These are phyloP conservation scores for Manis pentadactyla DNA, from an alignment of 2,797 vertebrate species.

Conservation along the genomic window DNA sequence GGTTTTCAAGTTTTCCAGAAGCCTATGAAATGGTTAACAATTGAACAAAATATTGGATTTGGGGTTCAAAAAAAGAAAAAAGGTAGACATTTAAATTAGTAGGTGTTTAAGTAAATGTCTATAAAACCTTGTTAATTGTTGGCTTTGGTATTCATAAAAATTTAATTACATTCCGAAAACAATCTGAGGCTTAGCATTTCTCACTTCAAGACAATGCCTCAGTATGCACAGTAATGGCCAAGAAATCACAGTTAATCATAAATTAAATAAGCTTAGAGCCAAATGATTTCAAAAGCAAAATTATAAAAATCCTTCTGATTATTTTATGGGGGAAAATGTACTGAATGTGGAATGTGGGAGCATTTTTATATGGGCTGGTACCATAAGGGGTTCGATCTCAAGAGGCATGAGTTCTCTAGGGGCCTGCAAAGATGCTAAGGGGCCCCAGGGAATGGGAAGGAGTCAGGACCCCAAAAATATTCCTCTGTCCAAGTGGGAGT, in stretches of 20 bases:
- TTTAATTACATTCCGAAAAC: slow-evolving; percentile 59
- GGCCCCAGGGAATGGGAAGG: neutral
- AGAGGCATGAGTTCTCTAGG: neutral
- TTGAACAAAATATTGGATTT: neutral
- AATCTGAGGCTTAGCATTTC: slow-evolving; percentile 53
- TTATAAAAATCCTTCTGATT: slow-evolving; percentile 24
- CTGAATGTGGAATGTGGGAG: neutral
- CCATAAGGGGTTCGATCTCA: neutral
- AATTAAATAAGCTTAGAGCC: slow-evolving; percentile 38
- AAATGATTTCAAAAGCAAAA: slow-evolving; percentile 48
- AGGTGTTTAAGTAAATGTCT: slow-evolving; percentile 28
- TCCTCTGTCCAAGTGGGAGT: neutral
- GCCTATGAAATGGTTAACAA: neutral
- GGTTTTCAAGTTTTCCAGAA: neutral
- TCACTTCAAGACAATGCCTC: slow-evolving; percentile 54
- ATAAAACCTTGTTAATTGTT: slow-evolving; percentile 57
- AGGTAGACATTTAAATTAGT: slow-evolving; percentile 19
- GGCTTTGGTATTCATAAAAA: slow-evolving; percentile 65
- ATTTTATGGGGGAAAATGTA: neutral
- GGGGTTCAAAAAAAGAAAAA: neutral
- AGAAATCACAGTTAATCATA: neutral
- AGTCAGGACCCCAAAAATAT: neutral
- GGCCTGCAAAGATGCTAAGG: neutral
- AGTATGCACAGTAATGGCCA: neutral
- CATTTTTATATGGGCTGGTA: neutral